Evolutionary conservation across 2,888 invertebrate genomes (phyloP), one percentile per base, ranked within the genome.

Genomic region (Heliconius charithonia): DNA sequence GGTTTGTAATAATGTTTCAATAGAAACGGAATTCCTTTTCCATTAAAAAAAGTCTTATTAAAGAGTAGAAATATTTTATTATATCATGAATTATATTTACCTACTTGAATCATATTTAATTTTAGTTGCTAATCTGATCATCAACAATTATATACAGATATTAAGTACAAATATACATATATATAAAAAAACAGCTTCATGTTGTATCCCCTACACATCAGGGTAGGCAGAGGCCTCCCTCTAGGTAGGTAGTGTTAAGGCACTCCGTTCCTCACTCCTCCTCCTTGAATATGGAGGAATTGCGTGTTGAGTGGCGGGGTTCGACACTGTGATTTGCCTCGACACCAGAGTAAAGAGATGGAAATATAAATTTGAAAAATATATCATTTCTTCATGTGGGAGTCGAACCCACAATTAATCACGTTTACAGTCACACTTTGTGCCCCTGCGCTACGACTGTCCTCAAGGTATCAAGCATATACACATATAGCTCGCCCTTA

Each of bases 401-500:
- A 3, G n/a, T n/a, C 59, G 59, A 59, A 59, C n/a, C 59, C 59
- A 59, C n/a, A n/a, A 19, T 7, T 3, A 59, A n/a, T n/a, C 10
- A 3, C n/a, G n/a, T n/a, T n/a, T 59, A 22, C 9, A 59, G 4
- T 59, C 59, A n/a, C 12, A 59, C n/a, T 4, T n/a, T n/a, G 59
- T 59, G 59, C n/a, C n/a, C 59, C 59, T 59, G n/a, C 22, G 59
- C n/a, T 7, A n/a, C 59, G n/a, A 59, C 10, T n/a, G 59, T 10
- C n/a, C 12, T 59, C 51, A 51, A 51, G 22, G 22, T 51, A 51
- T 51, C 51, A 51, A 51, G 51, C 19, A 51, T 19, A 7, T 51
- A 19, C 51, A 51, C 22, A 51, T 51, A 51, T 51, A 74, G 27
- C 4, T 65, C 27, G 63, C 63, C 74, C 74, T 63, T 74, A 74